These are phyloP conservation scores for Drosophila seclusa DNA, from an alignment of 2,888 invertebrate species.

Conservation along the genomic window DNA sequence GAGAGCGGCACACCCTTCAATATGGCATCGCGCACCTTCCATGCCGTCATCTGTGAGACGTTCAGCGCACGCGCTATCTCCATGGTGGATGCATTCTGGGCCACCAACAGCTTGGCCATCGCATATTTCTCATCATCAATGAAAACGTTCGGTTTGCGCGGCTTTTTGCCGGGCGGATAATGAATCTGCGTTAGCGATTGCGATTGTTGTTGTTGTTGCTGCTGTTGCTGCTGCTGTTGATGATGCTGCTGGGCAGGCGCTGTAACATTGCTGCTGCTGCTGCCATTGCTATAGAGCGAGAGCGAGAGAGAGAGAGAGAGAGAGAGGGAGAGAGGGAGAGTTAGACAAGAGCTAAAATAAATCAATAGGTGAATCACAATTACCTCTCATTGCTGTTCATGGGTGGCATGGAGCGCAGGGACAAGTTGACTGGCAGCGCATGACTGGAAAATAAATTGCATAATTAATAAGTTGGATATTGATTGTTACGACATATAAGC, in stretches of 20 bases:
- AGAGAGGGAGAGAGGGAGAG: not conserved
- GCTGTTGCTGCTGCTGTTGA: constrained; percentile 20
- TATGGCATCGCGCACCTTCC: constrained; percentile 84
- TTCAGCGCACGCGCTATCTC: constrained; percentile 84
- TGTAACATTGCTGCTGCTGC: constrained; percentile 60
- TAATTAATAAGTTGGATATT: constrained; percentile 3
- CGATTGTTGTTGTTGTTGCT: constrained; percentile 32
- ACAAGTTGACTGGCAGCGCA: constrained; percentile 82
- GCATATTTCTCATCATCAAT: constrained; percentile 84
- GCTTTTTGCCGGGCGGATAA: constrained; percentile 78
- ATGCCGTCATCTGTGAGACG: constrained; percentile 85
- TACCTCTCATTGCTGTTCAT: constrained; percentile 78
- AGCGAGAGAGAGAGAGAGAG: not conserved
- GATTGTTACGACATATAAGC: not conserved
- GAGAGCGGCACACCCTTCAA: constrained; percentile 84
- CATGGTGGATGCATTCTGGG: constrained; percentile 84
- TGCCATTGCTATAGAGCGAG: constrained; percentile 57
- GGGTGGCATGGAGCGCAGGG: constrained; percentile 78
- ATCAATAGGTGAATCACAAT: constrained; percentile 28
- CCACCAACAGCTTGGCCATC: constrained; percentile 83
- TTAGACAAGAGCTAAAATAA: not conserved
- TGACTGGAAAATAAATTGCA: constrained; percentile 58
- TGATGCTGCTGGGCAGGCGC: constrained; percentile 31
- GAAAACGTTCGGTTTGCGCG: constrained; percentile 84
- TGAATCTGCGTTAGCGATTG: constrained; percentile 19